phyloP scores from a whole-genome alignment of 2,797 vertebrate genomes.

The Coracias cyanogaster region DNA sequence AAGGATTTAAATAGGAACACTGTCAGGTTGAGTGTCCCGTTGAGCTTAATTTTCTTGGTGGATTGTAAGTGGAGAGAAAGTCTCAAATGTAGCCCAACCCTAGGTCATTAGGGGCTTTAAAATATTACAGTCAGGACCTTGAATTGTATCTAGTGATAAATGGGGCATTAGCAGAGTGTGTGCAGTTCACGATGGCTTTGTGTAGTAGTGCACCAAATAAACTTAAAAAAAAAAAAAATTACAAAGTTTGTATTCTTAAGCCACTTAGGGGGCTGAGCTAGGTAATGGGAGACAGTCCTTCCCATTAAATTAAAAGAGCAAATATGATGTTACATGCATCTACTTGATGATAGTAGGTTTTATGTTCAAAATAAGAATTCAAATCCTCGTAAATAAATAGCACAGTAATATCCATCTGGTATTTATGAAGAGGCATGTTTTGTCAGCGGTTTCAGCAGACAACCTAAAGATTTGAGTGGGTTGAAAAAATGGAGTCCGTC shows the following conservation, averaged over 20 bases:
- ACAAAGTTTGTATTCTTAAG: slow-evolving; percentile 40
- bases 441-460: not conserved
- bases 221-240: not conserved
- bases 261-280: not conserved
- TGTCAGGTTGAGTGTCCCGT: slow-evolving; percentile 28
- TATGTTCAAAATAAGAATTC: slow-evolving; percentile 23
- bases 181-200: not conserved
- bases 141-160: slow-evolving; percentile 33
- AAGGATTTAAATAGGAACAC: slow-evolving; percentile 52
- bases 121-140: slow-evolving; percentile 46
- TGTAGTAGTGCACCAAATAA: not conserved
- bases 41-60: slow-evolving; percentile 53
- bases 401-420: not conserved
- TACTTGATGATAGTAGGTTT: not conserved
- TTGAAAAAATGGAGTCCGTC: not conserved
- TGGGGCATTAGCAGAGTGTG: not conserved
- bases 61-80: not conserved
- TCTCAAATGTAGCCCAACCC: slow-evolving; percentile 13
- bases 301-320: not conserved
- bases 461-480: not conserved
- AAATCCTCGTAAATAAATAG: not conserved
- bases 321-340: not conserved
- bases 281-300: not conserved
- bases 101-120: slow-evolving; percentile 35
- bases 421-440: not conserved